Conservation (phyloP, 2,888 invertebrate species). For the Amblyjoppa fuscipennis region DNA sequence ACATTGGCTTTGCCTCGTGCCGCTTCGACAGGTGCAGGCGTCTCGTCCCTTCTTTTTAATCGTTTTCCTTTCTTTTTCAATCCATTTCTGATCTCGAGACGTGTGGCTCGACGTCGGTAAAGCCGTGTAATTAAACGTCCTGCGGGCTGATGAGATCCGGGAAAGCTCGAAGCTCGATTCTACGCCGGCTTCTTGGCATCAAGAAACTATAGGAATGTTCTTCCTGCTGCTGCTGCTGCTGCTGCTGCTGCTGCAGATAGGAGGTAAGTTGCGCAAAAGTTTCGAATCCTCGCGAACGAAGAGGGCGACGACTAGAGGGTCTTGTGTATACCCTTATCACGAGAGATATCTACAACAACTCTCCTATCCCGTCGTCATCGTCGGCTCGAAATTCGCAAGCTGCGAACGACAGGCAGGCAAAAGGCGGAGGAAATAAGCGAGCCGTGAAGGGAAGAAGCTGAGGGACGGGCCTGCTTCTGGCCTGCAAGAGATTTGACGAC, state of each 20-base stretch:
- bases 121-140: constrained; percentile 52
- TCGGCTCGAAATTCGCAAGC: constrained; percentile 51
- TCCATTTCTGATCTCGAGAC: constrained; percentile 13
- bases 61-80: neutral
- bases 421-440: constrained; percentile 19
- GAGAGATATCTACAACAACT: constrained; percentile 48
- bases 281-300: constrained; percentile 11
- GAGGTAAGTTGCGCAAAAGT: constrained; percentile 37
- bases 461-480: constrained; percentile 42
- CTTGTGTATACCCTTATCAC: constrained; percentile 55
- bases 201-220: constrained; percentile 7
- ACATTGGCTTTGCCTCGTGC: constrained; percentile 38
- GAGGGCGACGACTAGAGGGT: neutral
- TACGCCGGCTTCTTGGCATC: constrained; percentile 19
- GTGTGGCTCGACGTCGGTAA: constrained; percentile 25
- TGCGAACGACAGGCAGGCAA: constrained; percentile 59
- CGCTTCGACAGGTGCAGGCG: constrained; percentile 30
- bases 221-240: constrained; percentile 17
- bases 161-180: constrained; percentile 33
- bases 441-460: constrained; percentile 11
- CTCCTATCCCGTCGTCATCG: constrained; percentile 26
- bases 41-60: constrained; percentile 11
- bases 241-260: constrained; percentile 13
- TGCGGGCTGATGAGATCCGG: constrained; percentile 27
- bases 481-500: constrained; percentile 33